Evolutionary conservation across 2,797 vertebrate species (phyloP).

Genomic region (Lagocephalus sceleratus): DNA sequence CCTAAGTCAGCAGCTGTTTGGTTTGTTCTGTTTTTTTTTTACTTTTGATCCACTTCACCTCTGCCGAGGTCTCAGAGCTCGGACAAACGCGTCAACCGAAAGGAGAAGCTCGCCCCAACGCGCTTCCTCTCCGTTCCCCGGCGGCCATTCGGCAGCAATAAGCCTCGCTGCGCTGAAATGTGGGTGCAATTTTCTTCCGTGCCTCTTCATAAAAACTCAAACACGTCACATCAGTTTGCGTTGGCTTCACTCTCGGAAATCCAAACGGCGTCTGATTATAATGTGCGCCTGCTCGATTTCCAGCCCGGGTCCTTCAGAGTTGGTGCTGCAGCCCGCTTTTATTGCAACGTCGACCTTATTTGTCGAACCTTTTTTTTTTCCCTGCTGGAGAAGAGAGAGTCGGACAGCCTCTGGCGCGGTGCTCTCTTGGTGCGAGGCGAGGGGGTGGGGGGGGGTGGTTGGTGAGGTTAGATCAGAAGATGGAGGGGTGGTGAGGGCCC

Average conservation of each 20-base stretch:
- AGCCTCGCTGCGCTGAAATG: slow-evolving; percentile 24
- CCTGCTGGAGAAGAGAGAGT: slow-evolving; percentile 21
- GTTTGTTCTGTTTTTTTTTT: slow-evolving; percentile 12
- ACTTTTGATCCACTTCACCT: background rate
- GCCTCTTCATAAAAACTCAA: background rate
- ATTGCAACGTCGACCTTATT: slow-evolving; percentile 37
- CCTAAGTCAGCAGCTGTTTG: background rate
- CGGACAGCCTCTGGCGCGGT: too few species aligned
- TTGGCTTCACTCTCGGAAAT: slow-evolving; percentile 50
- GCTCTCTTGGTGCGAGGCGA: too few species aligned
- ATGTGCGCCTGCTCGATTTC: slow-evolving; percentile 57
- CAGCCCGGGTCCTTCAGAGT: slow-evolving; percentile 34
- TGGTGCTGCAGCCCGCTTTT: slow-evolving; percentile 50
- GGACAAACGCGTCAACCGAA: too few species aligned
- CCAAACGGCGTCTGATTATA: slow-evolving; percentile 48
- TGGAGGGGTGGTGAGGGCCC: slow-evolving; percentile 53
- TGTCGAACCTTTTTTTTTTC: slow-evolving; percentile 17
- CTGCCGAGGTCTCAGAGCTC: background rate
- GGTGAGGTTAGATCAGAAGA: slow-evolving; percentile 47
- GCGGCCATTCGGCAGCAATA: background rate
- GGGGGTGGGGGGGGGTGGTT: slow-evolving; percentile 7
- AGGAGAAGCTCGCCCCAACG: too few species aligned
- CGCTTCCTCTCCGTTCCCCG: too few species aligned
- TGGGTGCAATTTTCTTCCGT: slow-evolving; percentile 23
- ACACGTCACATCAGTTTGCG: slow-evolving; percentile 29